A percentile compares a stretch with the other conserved stretches of the same genome.
These are phyloP conservation scores for Lapara coniferarum DNA, from an alignment of 2,888 invertebrate genomes.

Conservation along the genomic window DNA sequence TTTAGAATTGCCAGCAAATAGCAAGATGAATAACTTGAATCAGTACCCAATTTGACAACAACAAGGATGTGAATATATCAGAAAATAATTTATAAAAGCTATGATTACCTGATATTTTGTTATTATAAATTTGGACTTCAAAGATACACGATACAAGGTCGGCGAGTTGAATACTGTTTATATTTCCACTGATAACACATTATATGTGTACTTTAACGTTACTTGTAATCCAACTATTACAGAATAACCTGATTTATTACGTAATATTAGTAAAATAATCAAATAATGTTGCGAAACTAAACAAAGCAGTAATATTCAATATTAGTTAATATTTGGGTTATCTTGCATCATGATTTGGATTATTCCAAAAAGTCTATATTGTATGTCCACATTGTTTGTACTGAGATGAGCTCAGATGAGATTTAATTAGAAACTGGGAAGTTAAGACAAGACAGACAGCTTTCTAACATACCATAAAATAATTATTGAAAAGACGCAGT, in stretches of 20 bases:
- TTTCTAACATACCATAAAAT: too few relatives aligned
- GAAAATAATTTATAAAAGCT: neutral
- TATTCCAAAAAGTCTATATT: neutral
- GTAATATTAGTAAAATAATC: slow-evolving; percentile 22
- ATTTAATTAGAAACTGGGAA: too few relatives aligned
- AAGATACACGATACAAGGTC: slow-evolving; percentile 15
- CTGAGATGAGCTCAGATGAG: neutral
- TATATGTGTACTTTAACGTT: slow-evolving; percentile 15
- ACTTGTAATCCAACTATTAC: slow-evolving; percentile 6
- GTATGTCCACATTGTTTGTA: neutral
- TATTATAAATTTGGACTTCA: slow-evolving; percentile 17
- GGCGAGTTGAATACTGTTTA: slow-evolving; percentile 11
- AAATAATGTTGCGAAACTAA: slow-evolving; percentile 21
- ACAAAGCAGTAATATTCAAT: slow-evolving; percentile 9
- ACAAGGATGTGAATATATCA: neutral
- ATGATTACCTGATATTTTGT: neutral
- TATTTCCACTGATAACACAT: slow-evolving; percentile 15
- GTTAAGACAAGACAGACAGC: too few relatives aligned
- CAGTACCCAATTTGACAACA: neutral
- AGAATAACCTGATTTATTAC: slow-evolving; percentile 18
- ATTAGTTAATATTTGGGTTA: slow-evolving; percentile 11
- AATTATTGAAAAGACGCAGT: too few relatives aligned
- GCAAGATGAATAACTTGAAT: neutral
- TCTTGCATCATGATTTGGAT: neutral
- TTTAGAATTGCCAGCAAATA: neutral